phyloP scores from a whole-genome alignment of 1,140 invertebrate species.

The Drosophila cardini region DNA sequence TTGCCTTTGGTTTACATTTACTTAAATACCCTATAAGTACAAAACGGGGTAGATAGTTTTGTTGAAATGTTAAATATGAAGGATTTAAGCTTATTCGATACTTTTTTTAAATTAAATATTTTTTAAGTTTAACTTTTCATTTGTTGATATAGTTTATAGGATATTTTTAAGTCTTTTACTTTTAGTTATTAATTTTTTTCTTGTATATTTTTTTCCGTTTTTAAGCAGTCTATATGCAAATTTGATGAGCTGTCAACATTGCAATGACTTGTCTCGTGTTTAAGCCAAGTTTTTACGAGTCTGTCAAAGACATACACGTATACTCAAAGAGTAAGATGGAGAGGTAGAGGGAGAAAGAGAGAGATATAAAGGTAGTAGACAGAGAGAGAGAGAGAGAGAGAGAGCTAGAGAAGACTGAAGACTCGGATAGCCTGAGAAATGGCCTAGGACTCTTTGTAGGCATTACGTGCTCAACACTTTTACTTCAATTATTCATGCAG shows the following conservation, averaged over 20 bases:
- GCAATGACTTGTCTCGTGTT: conserved; percentile 43
- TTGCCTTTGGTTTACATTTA: too few relatives aligned
- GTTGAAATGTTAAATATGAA: too few relatives aligned
- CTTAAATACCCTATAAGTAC: too few relatives aligned
- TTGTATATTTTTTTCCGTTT: conserved; percentile 21
- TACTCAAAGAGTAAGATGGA: background rate
- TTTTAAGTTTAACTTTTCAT: background rate
- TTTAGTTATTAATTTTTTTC: background rate
- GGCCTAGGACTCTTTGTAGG: conserved; percentile 46
- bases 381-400: background rate
- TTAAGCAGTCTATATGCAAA: conserved; percentile 52
- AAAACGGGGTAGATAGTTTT: too few relatives aligned
- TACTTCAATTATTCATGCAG: conserved; percentile 55
- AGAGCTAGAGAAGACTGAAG: background rate
- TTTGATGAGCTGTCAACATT: conserved; percentile 55
- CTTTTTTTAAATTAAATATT: too few relatives aligned
- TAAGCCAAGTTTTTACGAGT: conserved; percentile 48
- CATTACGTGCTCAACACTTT: conserved; percentile 55
- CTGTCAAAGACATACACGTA: conserved; percentile 11
- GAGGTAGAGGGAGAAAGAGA: background rate
- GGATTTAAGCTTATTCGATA: too few relatives aligned
- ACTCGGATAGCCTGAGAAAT: conserved; percentile 27
- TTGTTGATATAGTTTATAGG: background rate
- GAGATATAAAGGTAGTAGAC: background rate
- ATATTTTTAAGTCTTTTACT: conserved; percentile 3